Evolutionary conservation across 2,797 vertebrate species (phyloP).

Genomic region (Falco rusticolus): DNA sequence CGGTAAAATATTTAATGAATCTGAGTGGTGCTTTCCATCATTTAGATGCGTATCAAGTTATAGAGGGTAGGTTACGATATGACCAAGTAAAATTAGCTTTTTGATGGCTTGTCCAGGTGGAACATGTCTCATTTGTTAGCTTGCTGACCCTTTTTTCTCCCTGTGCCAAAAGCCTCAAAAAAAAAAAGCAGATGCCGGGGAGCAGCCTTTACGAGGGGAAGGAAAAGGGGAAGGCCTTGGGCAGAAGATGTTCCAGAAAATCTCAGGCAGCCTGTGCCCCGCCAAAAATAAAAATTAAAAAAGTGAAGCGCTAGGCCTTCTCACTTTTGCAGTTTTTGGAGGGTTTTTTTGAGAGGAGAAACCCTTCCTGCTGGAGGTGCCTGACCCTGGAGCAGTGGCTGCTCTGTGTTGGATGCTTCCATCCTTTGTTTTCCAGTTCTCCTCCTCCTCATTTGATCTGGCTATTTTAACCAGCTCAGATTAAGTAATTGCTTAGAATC

Average conservation of each 20-base stretch:
- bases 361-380: not conserved
- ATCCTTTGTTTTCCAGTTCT: not conserved
- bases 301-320: not conserved
- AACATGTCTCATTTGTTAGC: conserved; percentile 66
- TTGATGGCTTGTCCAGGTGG: conserved; percentile 46
- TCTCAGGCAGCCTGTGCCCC: not conserved
- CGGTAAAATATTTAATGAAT: conserved; percentile 61
- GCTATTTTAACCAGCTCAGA: not conserved
- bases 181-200: not conserved
- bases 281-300: not conserved
- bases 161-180: not conserved
- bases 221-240: not conserved
- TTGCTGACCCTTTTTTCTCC: conserved; percentile 40
- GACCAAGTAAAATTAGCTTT: conserved; percentile 56
- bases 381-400: not conserved
- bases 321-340: not conserved
- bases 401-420: accelerated
- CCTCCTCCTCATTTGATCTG: not conserved
- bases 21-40: conserved; percentile 54
- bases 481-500: not conserved
- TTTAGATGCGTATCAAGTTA: conserved; percentile 8
- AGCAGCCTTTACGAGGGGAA: conserved; percentile 19
- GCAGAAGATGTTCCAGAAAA: conserved; percentile 37
- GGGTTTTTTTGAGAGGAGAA: not conserved
- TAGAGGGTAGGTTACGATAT: not conserved